phyloP scores from a whole-genome alignment of 1,140 invertebrate species.

The Drosophila melanica region DNA sequence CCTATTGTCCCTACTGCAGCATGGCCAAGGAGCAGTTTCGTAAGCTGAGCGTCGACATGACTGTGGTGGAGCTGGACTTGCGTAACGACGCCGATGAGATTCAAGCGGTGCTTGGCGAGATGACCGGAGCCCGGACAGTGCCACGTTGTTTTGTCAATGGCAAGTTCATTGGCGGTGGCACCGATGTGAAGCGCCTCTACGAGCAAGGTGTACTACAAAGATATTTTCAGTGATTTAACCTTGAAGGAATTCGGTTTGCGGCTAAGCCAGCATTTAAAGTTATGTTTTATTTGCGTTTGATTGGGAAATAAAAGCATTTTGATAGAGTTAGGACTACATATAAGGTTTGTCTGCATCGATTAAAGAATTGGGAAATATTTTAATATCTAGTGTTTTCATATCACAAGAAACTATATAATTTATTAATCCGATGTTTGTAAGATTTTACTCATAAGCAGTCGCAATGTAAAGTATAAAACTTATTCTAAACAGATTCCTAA shows the following conservation, averaged over 20 bases:
- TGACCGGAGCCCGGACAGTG: constrained; percentile 94
- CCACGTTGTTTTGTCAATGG: constrained; percentile 96
- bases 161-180: constrained; percentile 95
- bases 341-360: neutral
- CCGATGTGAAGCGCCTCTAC: constrained; percentile 91
- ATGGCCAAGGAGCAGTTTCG: constrained; percentile 92
- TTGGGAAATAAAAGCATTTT: constrained; percentile 11
- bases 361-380: too few relatives aligned
- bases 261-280: constrained; percentile 9
- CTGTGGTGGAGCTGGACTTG: constrained; percentile 92
- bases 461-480: too few relatives aligned
- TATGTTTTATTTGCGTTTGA: constrained; percentile 19
- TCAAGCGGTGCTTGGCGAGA: constrained; percentile 90
- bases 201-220: constrained; percentile 87
- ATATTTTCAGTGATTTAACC: constrained; percentile 54
- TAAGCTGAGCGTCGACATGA: constrained; percentile 88
- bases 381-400: too few relatives aligned
- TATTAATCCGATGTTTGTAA: too few relatives aligned
- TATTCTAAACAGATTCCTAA: too few relatives aligned
- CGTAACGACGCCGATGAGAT: constrained; percentile 90
- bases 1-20: constrained; percentile 94
- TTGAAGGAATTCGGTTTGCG: neutral
- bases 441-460: neutral
- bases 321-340: neutral
- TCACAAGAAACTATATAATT: neutral